Base-by-base conservation (phyloP, 2,113 vertebrate species). In the Romanogobio albipinnatus region DNA sequence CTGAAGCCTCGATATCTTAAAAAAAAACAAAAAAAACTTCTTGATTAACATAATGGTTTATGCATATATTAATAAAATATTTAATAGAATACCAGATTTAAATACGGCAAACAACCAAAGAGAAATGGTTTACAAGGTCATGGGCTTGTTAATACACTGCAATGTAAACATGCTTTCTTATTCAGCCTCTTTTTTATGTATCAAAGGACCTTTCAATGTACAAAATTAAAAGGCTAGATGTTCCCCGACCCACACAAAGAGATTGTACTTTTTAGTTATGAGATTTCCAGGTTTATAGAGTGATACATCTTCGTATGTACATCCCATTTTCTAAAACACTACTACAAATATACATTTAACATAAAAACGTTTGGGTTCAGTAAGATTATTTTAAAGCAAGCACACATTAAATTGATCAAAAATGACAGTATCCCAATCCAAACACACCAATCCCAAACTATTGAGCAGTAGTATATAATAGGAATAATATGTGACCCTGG, bases 1-100 rank as follows among this genome's bases (percentile, higher is more conserved):
- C 92, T 90, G 88, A 93, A 95, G 2, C 94, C 93, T 86, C 94
- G 94, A 87, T 94, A 94, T 84, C 95, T 95, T 53, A 24, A 22
- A 11, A 24, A 59, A 82, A 29, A 29, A 29, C 29, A 51, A 8
- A 51, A 15, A 64, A 29, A 29, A 0, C 13, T 29, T 26, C 9
- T 59, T n/a, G 58, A 61, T 61, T 61, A 56, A 56, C 53, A 56
- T 56, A 56, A 56, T 19, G 17, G 17, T 9, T 59, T 59, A 10
- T 59, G 9, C 10, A 33, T 33, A 33, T 33, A 36, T 36, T 36
- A 36, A 5, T 59, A 0, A 24, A 59, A n/a, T 59, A 59, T 4
- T 24, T 10, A n/a, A 59, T n/a, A 24, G 22, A 59, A 9, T 4
- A 24, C 58, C 49, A 9, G 58, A 26, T 56, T 56, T 56, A 56